These are phyloP conservation scores for Ivindomyrus marchei DNA, from an alignment of 2,113 vertebrate species.

Conservation along the genomic window DNA sequence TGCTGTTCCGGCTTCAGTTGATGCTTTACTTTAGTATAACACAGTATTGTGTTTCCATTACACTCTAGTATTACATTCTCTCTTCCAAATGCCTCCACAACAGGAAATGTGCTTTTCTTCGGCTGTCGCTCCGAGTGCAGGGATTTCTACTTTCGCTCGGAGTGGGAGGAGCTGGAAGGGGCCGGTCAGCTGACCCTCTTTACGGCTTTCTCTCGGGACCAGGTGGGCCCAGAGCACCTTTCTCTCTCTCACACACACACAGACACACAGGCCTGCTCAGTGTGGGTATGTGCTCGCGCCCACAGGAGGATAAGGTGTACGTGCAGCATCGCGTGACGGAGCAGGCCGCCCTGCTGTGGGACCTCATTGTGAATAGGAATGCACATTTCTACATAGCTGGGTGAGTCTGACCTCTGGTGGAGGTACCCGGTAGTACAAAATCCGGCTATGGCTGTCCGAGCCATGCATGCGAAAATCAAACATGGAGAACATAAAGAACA, in stretches of 20 bases:
- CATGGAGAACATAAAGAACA: background rate
- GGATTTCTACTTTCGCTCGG: conserved; percentile 80
- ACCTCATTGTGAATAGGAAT: conserved; percentile 57
- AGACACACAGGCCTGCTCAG: background rate
- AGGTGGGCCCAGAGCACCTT: conserved; percentile 59
- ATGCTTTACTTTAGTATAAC: background rate
- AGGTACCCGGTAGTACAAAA: background rate
- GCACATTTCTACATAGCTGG: conserved; percentile 83
- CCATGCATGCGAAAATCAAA: background rate
- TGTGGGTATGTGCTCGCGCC: background rate
- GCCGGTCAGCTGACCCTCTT: conserved; percentile 67
- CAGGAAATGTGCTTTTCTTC: conserved; percentile 81
- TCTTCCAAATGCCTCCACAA: background rate
- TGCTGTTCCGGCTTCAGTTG: background rate
- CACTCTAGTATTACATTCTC: background rate
- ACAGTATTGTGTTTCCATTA: background rate
- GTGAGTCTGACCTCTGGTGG: conserved; percentile 55
- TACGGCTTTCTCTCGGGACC: conserved; percentile 88
- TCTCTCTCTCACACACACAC: background rate
- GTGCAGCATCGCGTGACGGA: conserved; percentile 82
- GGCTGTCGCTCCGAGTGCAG: conserved; percentile 76
- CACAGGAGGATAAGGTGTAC: conserved; percentile 82
- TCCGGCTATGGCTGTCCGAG: background rate
- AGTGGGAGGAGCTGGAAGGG: conserved; percentile 72
- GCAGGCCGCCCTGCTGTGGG: conserved; percentile 68